Evolutionary conservation across 2,113 vertebrate species (phyloP).

Genomic region (Hippopotamus amphibius): DNA sequence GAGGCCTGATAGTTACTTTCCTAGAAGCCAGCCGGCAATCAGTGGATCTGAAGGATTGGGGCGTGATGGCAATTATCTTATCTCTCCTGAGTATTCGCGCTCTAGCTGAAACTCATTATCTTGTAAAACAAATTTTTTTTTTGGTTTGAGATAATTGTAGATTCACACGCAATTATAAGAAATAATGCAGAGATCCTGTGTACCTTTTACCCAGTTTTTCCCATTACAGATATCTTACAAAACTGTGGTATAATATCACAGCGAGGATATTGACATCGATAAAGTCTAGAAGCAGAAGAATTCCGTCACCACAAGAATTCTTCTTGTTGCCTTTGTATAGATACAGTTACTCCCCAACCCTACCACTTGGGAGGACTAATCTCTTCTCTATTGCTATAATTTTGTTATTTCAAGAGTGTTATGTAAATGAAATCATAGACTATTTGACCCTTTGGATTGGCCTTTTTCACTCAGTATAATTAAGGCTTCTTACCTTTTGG

Average conservation of each 20-base stretch:
- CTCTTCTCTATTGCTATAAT: background rate
- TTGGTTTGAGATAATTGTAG: background rate
- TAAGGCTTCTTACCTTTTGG: background rate
- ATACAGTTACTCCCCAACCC: no score
- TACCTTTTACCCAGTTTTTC: background rate
- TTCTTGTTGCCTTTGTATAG: background rate
- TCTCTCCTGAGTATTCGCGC: background rate
- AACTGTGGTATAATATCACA: background rate
- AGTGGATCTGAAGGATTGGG: background rate
- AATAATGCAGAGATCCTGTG: background rate
- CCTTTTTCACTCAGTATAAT: background rate
- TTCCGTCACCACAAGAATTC: background rate
- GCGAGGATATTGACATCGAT: background rate
- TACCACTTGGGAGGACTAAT: background rate
- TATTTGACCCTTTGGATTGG: background rate
- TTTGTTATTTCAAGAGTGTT: constrained; percentile 27
- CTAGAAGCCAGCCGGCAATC: background rate
- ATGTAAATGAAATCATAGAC: background rate
- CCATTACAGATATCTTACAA: background rate
- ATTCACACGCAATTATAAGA: background rate
- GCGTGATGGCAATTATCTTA: background rate
- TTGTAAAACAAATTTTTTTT: background rate
- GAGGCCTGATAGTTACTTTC: background rate
- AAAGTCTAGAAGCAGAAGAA: background rate
- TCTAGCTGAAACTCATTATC: background rate